Evolutionary conservation across 2,888 invertebrate species (phyloP).

Genomic region (Trissolcus japonicus): DNA sequence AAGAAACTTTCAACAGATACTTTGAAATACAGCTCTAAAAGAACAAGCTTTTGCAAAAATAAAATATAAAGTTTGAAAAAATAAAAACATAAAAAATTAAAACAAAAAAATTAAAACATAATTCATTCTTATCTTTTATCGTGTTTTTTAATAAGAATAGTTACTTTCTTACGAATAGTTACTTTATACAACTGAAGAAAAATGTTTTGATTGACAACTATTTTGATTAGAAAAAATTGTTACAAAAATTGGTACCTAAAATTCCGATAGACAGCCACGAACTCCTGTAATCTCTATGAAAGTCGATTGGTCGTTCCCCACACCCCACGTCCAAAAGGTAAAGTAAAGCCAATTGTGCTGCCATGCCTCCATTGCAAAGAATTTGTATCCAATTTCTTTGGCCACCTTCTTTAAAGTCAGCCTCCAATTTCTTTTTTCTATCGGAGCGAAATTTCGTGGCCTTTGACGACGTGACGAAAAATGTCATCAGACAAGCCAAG

Average conservation of each 20-base stretch:
- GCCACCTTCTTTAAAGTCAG: conserved; percentile 89
- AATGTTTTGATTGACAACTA: not conserved
- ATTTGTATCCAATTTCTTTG: conserved; percentile 94
- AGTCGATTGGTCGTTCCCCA: conserved; percentile 87
- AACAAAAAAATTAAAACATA: not conserved
- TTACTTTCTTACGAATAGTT: not conserved
- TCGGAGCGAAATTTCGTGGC: conserved; percentile 86
- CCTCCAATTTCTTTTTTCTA: conserved; percentile 83
- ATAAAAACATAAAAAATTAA: too few species aligned
- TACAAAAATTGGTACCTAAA: conserved; percentile 78
- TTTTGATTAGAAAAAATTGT: not conserved
- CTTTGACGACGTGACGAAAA: conserved; percentile 88
- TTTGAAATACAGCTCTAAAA: not conserved
- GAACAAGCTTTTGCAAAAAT: not conserved
- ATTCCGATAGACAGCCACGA: conserved; percentile 90
- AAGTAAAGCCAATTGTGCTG: conserved; percentile 85
- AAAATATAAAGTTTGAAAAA: not conserved
- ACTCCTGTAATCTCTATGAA: conserved; percentile 84
- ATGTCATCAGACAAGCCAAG: conserved; percentile 83
- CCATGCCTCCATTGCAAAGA: conserved; percentile 89
- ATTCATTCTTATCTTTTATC: not conserved
- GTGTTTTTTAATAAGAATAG: not conserved
- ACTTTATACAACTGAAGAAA: too few species aligned
- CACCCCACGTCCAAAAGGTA: conserved; percentile 89
- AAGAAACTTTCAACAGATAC: not conserved